These are phyloP conservation scores for Anser cygnoides DNA, from an alignment of 2,113 vertebrate genomes.

Conservation along the genomic window DNA sequence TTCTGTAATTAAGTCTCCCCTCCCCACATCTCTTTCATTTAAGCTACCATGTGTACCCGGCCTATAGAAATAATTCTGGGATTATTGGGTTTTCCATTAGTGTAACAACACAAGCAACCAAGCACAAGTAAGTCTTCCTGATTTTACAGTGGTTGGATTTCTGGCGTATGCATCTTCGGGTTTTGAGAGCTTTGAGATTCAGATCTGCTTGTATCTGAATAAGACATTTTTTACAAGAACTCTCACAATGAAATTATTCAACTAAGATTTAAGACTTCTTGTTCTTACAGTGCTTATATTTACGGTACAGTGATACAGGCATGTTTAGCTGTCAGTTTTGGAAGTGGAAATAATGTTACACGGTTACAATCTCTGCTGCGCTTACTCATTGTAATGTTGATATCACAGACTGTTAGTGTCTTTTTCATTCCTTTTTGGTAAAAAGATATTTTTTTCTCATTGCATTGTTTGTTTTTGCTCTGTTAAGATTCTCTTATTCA, in stretches of 20 bases:
- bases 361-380: neutral
- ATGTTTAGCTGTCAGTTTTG: neutral
- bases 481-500: neutral
- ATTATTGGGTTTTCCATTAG: constrained; percentile 90
- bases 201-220: neutral
- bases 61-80: constrained; percentile 88
- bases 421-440: neutral
- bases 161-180: neutral
- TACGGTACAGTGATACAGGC: neutral
- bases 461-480: neutral
- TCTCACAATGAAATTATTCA: neutral
- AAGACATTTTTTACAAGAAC: neutral
- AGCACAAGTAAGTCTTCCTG: constrained; percentile 79
- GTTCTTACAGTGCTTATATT: neutral
- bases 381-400: neutral
- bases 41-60: constrained; percentile 90
- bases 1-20: neutral
- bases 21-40: neutral
- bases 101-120: constrained; percentile 88
- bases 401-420: neutral
- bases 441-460: neutral
- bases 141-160: neutral
- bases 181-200: neutral
- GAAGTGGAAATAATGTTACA: neutral
- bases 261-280: neutral